Evolutionary conservation across 2,113 vertebrate genomes (phyloP).

Genomic region (Maylandia zebra): DNA sequence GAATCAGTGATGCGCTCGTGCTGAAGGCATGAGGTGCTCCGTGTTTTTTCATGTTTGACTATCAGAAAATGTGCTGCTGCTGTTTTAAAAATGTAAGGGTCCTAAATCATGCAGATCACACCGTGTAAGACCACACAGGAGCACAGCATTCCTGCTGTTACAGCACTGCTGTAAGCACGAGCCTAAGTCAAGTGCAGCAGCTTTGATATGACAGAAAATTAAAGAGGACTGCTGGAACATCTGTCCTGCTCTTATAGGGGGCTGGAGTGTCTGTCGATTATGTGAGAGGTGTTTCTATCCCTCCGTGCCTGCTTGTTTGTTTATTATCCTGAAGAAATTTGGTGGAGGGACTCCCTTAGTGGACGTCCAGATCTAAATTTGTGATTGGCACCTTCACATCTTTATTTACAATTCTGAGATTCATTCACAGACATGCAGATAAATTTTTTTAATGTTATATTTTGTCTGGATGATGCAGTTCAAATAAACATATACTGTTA

Average conservation of each 20-base stretch:
- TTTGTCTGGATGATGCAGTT: not conserved
- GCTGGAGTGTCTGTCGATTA: not conserved
- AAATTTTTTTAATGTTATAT: not conserved
- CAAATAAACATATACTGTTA: not conserved
- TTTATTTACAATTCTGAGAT: not conserved
- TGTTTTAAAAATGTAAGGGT: not conserved
- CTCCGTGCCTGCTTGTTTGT: not conserved
- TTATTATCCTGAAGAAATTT: not conserved
- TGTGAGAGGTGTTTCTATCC: not conserved
- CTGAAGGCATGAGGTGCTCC: not conserved
- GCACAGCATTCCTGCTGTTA: conserved; percentile 10
- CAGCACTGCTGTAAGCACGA: not conserved
- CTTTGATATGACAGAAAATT: not conserved
- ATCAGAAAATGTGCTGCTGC: conserved; percentile 7
- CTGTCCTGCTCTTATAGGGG: not conserved
- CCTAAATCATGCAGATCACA: conserved; percentile 36
- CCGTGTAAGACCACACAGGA: not conserved
- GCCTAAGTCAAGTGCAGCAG: not conserved
- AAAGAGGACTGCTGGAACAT: not conserved
- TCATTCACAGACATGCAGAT: not conserved
- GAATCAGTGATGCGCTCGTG: not conserved
- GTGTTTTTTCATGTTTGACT: not conserved
- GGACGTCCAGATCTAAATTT: not conserved
- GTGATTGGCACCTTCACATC: not conserved
- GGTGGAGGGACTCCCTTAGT: not conserved